These are phyloP conservation scores for Melieria crassipennis DNA, from an alignment of 2,888 invertebrate genomes.

Conservation along the genomic window DNA sequence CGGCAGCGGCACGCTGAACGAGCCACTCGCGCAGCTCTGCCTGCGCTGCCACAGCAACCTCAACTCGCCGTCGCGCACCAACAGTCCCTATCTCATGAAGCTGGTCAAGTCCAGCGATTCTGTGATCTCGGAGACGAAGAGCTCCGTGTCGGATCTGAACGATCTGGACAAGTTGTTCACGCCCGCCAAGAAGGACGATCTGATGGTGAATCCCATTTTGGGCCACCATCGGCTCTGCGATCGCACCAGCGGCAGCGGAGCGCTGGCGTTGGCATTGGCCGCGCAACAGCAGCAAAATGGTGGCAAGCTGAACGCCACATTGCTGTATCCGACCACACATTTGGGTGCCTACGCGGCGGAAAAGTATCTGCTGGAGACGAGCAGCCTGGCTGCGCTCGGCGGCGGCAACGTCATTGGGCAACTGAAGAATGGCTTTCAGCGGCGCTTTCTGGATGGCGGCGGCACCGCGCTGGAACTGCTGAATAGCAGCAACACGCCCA, in stretches of 20 bases:
- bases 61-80: conserved; percentile 65
- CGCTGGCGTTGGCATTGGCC: conserved; percentile 70
- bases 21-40: conserved; percentile 66
- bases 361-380: conserved; percentile 54
- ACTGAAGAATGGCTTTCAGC: conserved; percentile 49
- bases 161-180: conserved; percentile 63
- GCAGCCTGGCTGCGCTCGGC: conserved; percentile 33
- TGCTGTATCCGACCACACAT: conserved; percentile 44
- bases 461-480: conserved; percentile 58
- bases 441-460: conserved; percentile 58
- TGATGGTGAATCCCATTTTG: conserved; percentile 67
- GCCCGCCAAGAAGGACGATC: conserved; percentile 64
- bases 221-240: conserved; percentile 74
- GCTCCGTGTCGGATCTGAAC: conserved; percentile 64
- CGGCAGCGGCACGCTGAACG: conserved; percentile 46
- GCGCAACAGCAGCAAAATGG: conserved; percentile 65
- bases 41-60: conserved; percentile 72
- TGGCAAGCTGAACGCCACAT: conserved; percentile 41
- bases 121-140: conserved; percentile 66
- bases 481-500: conserved; percentile 20
- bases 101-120: conserved; percentile 66
- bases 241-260: conserved; percentile 50
- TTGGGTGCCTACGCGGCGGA: conserved; percentile 54
- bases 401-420: conserved; percentile 39
- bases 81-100: conserved; percentile 65